These are phyloP conservation scores for Eumeta japonica DNA, from an alignment of 1,140 invertebrate genomes.

Conservation along the genomic window DNA sequence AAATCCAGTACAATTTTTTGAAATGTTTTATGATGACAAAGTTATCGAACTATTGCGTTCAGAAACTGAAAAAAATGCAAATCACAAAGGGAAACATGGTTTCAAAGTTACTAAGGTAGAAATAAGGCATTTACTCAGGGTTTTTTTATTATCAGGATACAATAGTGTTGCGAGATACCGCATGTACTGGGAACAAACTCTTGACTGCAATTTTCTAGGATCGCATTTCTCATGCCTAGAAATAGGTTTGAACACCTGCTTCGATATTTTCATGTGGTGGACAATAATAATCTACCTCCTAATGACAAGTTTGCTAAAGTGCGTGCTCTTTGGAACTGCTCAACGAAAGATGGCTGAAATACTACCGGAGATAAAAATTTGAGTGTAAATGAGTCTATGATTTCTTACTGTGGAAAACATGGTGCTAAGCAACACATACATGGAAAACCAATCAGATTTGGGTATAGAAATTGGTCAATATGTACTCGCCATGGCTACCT, in stretches of 20 bases:
- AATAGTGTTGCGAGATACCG: slow-evolving; percentile 8
- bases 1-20: slow-evolving; percentile 1
- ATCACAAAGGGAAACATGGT: background rate
- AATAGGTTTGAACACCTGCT: no score
- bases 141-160: slow-evolving; percentile 10
- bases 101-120: no score
- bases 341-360: slow-evolving; percentile 8
- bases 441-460: no score
- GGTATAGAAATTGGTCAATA: no score
- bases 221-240: slow-evolving; percentile 7
- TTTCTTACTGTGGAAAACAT: no score
- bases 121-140: no score
- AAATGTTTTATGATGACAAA: slow-evolving; percentile 1
- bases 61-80: background rate
- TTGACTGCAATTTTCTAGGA: slow-evolving; percentile 8
- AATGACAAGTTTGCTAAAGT: slow-evolving; percentile 12
- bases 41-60: background rate
- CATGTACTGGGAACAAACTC: slow-evolving; percentile 11
- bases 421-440: no score
- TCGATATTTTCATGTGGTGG: slow-evolving; percentile 10
- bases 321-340: slow-evolving; percentile 6
- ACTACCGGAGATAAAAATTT: no score
- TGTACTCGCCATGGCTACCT: no score
- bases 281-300: slow-evolving; percentile 1
- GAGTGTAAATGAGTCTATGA: no score